Evolutionary conservation across 23 tunicate genomes (phyloP).

Genomic region (Styela clava): DNA sequence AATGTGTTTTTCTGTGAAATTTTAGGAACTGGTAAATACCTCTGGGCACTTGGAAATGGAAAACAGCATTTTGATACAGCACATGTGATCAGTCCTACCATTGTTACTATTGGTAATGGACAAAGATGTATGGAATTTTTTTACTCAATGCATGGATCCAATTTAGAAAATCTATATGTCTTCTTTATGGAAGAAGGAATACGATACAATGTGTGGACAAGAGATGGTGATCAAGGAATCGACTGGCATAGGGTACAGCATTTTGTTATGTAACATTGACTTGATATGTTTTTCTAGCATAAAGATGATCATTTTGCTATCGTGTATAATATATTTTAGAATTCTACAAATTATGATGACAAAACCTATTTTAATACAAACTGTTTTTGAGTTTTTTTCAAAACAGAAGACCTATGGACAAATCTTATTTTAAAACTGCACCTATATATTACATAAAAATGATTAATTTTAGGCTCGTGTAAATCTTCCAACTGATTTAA

Average conservation of each 20-base stretch:
- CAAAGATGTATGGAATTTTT: constrained; percentile 52
- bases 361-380: too few relatives aligned
- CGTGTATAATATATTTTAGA: too few relatives aligned
- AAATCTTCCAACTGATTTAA: constrained; percentile 41
- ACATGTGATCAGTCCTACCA: constrained; percentile 31
- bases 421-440: too few relatives aligned
- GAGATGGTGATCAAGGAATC: constrained; percentile 55
- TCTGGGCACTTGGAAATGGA: constrained; percentile 36
- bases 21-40: constrained; percentile 53
- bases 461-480: constrained; percentile 46
- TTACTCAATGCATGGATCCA: constrained; percentile 57
- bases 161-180: constrained; percentile 35
- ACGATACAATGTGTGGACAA: constrained; percentile 35
- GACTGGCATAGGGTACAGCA: constrained; percentile 61
- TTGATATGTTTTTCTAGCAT: background rate
- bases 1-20: too few relatives aligned
- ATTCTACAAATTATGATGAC: too few relatives aligned
- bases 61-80: constrained; percentile 1
- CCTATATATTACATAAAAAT: too few relatives aligned
- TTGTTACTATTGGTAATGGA: constrained; percentile 34
- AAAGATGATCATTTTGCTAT: too few relatives aligned
- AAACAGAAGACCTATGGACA: too few relatives aligned
- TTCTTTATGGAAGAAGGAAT: constrained; percentile 1
- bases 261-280: background rate
- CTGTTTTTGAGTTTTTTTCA: too few relatives aligned